A percentile compares a stretch with the other conserved stretches of the same genome.
These are phyloP conservation scores for Apostichopus parvimensis DNA, from an alignment of 35 echinoderm and acorn worm genomes.

Conservation along the genomic window DNA sequence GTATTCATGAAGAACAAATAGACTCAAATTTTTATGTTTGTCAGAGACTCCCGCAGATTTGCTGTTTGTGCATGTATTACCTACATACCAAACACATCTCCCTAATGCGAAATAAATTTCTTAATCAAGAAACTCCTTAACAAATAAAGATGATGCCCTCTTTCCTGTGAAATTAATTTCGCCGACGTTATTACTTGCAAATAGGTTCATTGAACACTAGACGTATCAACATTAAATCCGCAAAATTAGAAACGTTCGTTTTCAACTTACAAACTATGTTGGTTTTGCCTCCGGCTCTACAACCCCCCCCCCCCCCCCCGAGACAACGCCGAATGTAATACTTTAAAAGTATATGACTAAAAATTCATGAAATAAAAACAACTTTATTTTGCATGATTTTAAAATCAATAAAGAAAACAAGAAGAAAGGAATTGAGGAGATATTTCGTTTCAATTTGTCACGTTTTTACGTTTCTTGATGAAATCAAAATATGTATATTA, in stretches of 20 bases:
- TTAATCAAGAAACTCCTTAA: background rate
- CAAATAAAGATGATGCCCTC: background rate
- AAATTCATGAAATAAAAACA: conserved; percentile 5
- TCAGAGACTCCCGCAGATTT: background rate
- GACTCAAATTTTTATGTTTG: background rate
- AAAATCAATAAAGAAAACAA: background rate
- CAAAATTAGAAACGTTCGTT: background rate
- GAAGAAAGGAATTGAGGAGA: background rate
- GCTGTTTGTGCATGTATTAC: background rate
- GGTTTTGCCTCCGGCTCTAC: background rate
- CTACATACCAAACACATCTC: background rate
- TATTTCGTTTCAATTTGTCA: background rate
- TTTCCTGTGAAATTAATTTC: background rate
- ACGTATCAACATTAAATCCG: background rate
- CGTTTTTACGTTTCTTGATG: background rate
- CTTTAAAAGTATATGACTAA: background rate
- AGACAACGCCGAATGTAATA: background rate
- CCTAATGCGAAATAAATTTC: background rate
- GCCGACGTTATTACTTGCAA: background rate
- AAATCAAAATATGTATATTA: background rate
- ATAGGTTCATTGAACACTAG: background rate
- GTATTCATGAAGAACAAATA: conserved; percentile 18
- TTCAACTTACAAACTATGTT: background rate
- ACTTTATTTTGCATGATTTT: background rate
- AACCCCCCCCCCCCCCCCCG: background rate